phyloP scores from a whole-genome alignment of 2,888 invertebrate species.

The Dermolepida albohirtum region DNA sequence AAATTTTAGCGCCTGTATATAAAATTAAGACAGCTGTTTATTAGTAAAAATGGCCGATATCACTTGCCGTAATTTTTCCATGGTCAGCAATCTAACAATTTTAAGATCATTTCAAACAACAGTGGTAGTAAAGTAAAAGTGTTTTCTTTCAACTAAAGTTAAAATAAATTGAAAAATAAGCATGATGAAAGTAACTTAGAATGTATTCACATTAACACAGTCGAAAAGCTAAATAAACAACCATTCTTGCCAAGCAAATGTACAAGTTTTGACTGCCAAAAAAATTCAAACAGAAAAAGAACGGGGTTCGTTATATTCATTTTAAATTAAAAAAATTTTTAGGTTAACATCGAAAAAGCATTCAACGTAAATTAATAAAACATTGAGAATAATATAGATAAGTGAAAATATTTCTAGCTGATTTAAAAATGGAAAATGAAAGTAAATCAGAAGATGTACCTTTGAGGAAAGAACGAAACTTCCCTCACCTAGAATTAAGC shows the following conservation, averaged over 20 bases:
- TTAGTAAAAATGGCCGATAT: constrained; percentile 53
- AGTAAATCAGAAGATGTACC: constrained; percentile 42
- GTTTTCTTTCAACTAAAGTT: background rate
- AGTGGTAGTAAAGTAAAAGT: constrained; percentile 24
- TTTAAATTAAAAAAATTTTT: constrained; percentile 4
- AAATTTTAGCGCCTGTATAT: constrained; percentile 14
- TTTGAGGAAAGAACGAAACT: constrained; percentile 53
- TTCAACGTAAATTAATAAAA: background rate
- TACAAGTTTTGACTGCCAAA: constrained; percentile 29
- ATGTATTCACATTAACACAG: background rate
- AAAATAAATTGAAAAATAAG: background rate
- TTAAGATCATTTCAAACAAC: constrained; percentile 23
- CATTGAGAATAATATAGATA: background rate
- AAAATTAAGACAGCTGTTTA: constrained; percentile 14
- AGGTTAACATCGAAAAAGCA: constrained; percentile 14
- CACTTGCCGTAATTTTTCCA: constrained; percentile 50
- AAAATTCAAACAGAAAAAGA: constrained; percentile 2
- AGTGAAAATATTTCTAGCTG: constrained; percentile 13
- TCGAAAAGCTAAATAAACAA: constrained; percentile 33
- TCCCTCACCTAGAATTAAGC: constrained; percentile 58
- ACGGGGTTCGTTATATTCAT: constrained; percentile 18
- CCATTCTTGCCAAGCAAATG: constrained; percentile 40
- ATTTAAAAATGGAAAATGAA: constrained; percentile 37
- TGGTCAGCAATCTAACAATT: constrained; percentile 25
- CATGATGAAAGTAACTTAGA: constrained; percentile 21